These are phyloP conservation scores for Elgaria multicarinata DNA, from an alignment of 2,113 vertebrate species.

Conservation along the genomic window DNA sequence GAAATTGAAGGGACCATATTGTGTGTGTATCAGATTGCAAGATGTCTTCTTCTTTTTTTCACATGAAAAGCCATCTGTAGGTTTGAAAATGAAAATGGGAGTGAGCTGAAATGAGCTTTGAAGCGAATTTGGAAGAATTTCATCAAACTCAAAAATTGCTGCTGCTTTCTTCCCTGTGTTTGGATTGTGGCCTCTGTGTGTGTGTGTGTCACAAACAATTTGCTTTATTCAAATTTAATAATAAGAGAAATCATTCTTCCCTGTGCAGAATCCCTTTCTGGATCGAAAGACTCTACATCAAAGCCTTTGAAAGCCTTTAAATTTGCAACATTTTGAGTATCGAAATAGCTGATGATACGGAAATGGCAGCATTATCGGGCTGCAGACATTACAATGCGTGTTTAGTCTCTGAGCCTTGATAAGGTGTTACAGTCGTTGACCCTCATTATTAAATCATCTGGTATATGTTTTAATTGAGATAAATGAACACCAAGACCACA, in stretches of 20 bases:
- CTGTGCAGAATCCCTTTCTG: constrained; percentile 47
- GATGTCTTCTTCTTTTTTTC: too few species aligned
- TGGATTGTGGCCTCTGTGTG: neutral
- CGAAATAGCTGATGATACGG: constrained; percentile 51
- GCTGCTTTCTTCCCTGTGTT: too few species aligned
- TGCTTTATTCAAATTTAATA: neutral
- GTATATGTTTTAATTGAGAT: constrained; percentile 68
- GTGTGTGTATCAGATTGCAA: too few species aligned
- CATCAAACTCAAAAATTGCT: too few species aligned
- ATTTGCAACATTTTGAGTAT: constrained; percentile 11
- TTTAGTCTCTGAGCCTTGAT: constrained; percentile 26
- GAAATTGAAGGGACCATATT: too few species aligned
- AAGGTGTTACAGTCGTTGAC: constrained; percentile 41
- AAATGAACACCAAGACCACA: constrained; percentile 15
- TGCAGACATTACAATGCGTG: constrained; percentile 19
- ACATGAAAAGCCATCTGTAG: too few species aligned
- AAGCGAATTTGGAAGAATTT: too few species aligned
- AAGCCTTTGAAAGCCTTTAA: constrained; percentile 45
- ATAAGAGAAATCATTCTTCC: constrained; percentile 29
- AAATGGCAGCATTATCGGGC: constrained; percentile 57
- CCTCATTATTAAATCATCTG: constrained; percentile 68
- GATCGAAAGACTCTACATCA: constrained; percentile 47
- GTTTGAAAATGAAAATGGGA: too few species aligned
- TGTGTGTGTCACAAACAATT: neutral
- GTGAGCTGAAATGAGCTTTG: too few species aligned